A percentile compares a stretch with the other conserved stretches of the same genome.
Conservation (phyloP, 2,113 vertebrate genomes). For the rat (Rattus norvegicus) region DNA sequence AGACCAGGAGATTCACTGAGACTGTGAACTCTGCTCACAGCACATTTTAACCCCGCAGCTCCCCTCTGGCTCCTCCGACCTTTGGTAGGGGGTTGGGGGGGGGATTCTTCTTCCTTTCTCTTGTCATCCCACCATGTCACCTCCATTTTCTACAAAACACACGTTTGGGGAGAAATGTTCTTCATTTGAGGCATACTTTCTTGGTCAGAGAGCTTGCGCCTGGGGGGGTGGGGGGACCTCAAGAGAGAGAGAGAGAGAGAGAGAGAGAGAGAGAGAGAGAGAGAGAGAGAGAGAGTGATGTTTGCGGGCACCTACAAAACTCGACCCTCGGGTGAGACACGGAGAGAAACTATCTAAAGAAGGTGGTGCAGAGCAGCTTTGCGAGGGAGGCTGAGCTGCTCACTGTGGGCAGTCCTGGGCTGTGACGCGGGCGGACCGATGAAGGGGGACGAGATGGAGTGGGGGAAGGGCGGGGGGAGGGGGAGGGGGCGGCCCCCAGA, state of each 20-base stretch:
- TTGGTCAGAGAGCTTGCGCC: constrained; percentile 22
- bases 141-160: constrained; percentile 57
- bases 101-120: constrained; percentile 10
- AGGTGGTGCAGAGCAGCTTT: not conserved
- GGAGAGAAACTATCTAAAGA: not conserved
- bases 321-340: not conserved
- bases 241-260: not conserved
- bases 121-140: constrained; percentile 35
- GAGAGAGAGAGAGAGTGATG: not conserved
- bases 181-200: constrained; percentile 60
- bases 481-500: constrained; percentile 73
- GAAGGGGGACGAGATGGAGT: constrained; percentile 23
- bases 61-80: constrained; percentile 60
- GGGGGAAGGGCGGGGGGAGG: constrained; percentile 36
- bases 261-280: no score
- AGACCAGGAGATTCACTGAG: not conserved
- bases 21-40: constrained; percentile 52
- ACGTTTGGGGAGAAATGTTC: constrained; percentile 9
- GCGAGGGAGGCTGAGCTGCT: not conserved
- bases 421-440: not conserved
- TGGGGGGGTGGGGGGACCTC: not conserved
- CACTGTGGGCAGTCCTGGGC: not conserved
- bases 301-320: constrained; percentile 44
- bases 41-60: constrained; percentile 42
- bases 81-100: not conserved